Base-by-base conservation (phyloP, 2,113 vertebrate genomes). In the Gila orcuttii region DNA sequence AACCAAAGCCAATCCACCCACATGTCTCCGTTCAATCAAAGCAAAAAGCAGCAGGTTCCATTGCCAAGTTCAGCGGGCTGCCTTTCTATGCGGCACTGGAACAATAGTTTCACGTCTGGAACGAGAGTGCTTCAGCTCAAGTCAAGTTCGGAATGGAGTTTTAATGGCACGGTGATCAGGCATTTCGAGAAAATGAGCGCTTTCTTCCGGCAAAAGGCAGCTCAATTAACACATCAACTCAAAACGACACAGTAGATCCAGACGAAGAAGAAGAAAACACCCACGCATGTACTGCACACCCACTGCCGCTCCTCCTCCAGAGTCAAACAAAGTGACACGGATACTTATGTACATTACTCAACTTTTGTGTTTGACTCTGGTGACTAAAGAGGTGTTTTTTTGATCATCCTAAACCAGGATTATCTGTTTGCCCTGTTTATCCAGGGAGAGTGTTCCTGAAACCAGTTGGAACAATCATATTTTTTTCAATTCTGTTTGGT, bases 101-200 rank as follows among this genome's bases (percentile, higher is more conserved):
- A 84, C 76, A 74, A 25, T 55, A 77, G n/a, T 75, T 87, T 83
- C 59, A 78, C 10, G 89, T 78, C 89, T 87, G 86, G 76, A 87
- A 85, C 74, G 84, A 87, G 66, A 73, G 83, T 62, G 36, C 75
- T 90, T 86, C 71, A 85, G 85, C 87, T 89, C 87, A 88, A 86
- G 86, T 82, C 78, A 71, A 47, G 69, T 75, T 82, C 64, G 84
- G 90, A 91, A 91, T 90, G 79, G 88, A 88, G 78, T 89, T 91
- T 91, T 90, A 93, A 93, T 92, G 90, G 90, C 88, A 80, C 47
- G 79, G 79, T 81, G 82, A 90, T 88, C 17, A 82, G 79, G 83
- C 87, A 42, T 52, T 86, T 87, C 28, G 75, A 86, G 87, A 55
- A 74, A 88, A 79, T 62, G n/a, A 52, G 88, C 81, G 77, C 57